Evolutionary conservation across 2,113 vertebrate genomes (phyloP).

Genomic region (Scytalopus superciliaris): DNA sequence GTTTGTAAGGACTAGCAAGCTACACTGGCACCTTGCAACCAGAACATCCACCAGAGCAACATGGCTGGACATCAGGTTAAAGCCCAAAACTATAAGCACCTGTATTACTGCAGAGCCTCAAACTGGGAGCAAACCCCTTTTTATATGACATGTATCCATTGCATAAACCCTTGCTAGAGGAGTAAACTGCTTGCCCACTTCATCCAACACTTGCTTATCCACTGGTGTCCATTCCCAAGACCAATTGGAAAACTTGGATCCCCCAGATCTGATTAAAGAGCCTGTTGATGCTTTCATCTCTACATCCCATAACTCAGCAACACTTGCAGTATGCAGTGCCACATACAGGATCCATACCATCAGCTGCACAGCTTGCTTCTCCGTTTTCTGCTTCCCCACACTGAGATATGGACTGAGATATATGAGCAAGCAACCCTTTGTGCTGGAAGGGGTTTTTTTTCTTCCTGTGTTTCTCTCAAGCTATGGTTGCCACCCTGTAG

Average conservation of each 20-base stretch:
- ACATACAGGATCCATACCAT: neutral
- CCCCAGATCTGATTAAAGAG: rapidly evolving
- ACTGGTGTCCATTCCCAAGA: neutral
- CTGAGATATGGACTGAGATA: neutral
- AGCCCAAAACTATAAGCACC: neutral
- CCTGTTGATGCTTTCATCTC: neutral
- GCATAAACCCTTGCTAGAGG: neutral
- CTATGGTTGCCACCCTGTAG: rapidly evolving
- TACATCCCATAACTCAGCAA: neutral
- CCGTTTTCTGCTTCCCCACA: neutral
- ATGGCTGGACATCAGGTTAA: neutral
- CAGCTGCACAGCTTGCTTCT: neutral
- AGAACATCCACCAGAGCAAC: neutral
- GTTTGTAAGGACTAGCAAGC: neutral
- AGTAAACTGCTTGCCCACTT: neutral
- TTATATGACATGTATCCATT: neutral
- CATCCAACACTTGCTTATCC: neutral
- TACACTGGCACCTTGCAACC: neutral
- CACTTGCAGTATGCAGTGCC: rapidly evolving
- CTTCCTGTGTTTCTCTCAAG: neutral
- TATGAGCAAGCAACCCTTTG: rapidly evolving
- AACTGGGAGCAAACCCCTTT: neutral
- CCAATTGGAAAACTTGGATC: neutral
- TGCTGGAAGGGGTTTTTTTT: neutral
- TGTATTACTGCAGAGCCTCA: neutral